Evolutionary conservation across 1,140 invertebrate species (phyloP).

Genomic region (Cydia fagiglandana): DNA sequence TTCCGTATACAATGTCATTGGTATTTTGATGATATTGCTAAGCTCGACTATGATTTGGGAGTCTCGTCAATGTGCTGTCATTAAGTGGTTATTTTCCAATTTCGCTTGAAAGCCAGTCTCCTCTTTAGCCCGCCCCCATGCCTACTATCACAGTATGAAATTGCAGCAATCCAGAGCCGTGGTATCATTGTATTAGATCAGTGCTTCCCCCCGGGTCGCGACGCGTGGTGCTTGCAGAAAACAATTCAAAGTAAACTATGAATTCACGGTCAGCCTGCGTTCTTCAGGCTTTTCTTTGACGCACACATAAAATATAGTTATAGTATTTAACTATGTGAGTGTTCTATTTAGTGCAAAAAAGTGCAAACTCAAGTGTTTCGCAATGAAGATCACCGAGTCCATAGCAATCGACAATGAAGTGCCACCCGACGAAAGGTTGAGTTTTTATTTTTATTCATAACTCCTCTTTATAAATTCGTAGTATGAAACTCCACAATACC

Average conservation of each 20-base stretch:
- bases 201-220: conserved; percentile 48
- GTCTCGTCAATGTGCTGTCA: conserved; percentile 40
- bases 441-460: conserved; percentile 8
- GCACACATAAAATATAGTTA: background rate
- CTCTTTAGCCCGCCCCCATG: conserved; percentile 61
- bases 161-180: conserved; percentile 65
- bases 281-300: background rate
- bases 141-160: conserved; percentile 68
- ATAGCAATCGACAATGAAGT: conserved; percentile 43
- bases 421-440: conserved; percentile 49
- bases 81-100: conserved; percentile 58
- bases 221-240: conserved; percentile 48
- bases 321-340: background rate
- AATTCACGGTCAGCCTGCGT: conserved; percentile 3
- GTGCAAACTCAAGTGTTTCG: background rate
- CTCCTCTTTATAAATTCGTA: background rate
- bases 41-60: background rate
- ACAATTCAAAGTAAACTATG: background rate
- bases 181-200: conserved; percentile 66
- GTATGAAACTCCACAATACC: background rate
- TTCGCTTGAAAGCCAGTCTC: conserved; percentile 67
- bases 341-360: background rate
- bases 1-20: too few relatives aligned
- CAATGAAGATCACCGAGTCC: conserved; percentile 67
- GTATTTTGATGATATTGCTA: background rate